phyloP scores from a whole-genome alignment of 1,140 invertebrate species.

The Lethrus apterus region DNA sequence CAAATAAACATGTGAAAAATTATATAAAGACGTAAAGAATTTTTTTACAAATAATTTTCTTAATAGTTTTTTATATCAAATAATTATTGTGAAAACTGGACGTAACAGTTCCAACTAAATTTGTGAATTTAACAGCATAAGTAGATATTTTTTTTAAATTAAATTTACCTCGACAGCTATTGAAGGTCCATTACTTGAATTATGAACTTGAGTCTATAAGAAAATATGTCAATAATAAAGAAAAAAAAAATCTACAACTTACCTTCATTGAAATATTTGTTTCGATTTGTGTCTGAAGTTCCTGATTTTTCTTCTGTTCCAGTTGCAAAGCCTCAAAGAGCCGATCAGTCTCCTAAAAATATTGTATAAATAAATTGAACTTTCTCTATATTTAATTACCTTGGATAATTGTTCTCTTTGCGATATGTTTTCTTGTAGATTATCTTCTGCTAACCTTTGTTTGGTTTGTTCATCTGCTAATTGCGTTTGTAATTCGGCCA shows the following conservation, averaged over 20 bases:
- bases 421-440: neutral
- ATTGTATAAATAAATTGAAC: neutral
- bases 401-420: slow-evolving; percentile 8
- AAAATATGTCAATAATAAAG: slow-evolving; percentile 2
- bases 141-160: no score
- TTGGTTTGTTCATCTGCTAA: slow-evolving; percentile 13
- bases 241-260: neutral
- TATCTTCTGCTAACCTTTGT: slow-evolving; percentile 9
- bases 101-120: no score
- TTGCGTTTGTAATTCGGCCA: slow-evolving; percentile 2
- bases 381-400: neutral
- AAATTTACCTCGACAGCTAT: slow-evolving; percentile 7
- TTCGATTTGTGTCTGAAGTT: slow-evolving; percentile 7
- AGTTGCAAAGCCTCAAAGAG: neutral
- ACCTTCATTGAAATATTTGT: slow-evolving; percentile 7
- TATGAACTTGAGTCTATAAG: slow-evolving; percentile 2
- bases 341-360: slow-evolving; percentile 6
- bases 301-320: slow-evolving; percentile 11
- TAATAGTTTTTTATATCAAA: no score
- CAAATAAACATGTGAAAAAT: no score
- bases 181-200: slow-evolving; percentile 11
- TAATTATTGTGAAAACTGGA: no score
- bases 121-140: no score
- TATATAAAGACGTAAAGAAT: no score
- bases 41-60: no score